Conservation (phyloP, 1,140 invertebrate species). For the Heterodera schachtii region DNA sequence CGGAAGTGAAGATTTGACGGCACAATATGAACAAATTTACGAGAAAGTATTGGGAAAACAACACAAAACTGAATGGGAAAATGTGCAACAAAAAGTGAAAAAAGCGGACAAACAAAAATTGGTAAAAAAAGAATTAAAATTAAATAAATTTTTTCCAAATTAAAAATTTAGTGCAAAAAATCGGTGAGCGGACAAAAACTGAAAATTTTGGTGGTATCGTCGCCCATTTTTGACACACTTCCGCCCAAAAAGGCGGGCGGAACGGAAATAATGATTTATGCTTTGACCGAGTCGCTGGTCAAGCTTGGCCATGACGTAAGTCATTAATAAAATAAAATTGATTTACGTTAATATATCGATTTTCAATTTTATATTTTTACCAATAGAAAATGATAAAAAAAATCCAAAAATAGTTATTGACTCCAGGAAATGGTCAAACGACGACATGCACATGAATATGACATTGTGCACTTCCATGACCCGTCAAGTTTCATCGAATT, state of each 20-base stretch:
- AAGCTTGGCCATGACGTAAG: conserved; percentile 29
- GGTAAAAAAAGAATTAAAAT: background rate
- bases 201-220: conserved; percentile 38
- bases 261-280: conserved; percentile 24
- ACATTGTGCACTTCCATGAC: conserved; percentile 35
- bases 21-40: background rate
- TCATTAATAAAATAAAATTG: background rate
- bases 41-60: background rate
- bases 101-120: background rate
- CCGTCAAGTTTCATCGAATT: conserved; percentile 8
- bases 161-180: background rate
- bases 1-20: background rate
- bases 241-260: conserved; percentile 36
- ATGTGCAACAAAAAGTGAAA: background rate
- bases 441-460: conserved; percentile 21
- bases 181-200: background rate
- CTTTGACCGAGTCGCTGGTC: conserved; percentile 25
- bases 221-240: conserved; percentile 37
- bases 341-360: too few species aligned
- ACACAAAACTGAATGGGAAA: background rate
- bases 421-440: conserved; percentile 7
- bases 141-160: background rate
- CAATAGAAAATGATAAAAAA: background rate
- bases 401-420: background rate
- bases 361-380: too few species aligned